phyloP scores from a whole-genome alignment of 1,140 invertebrate species.

The Drosophila sturtevanti region DNA sequence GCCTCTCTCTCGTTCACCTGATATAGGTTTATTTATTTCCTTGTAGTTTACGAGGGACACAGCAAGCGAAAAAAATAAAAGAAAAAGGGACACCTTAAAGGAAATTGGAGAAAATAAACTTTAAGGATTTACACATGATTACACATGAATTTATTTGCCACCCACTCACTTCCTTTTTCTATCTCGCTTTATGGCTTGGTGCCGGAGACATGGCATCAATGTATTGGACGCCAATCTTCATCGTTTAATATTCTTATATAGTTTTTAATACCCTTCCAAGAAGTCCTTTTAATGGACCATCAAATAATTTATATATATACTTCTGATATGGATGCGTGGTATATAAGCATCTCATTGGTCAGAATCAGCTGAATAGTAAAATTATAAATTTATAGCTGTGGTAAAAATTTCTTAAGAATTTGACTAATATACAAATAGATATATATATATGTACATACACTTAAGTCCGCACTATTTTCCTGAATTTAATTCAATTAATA shows the following conservation, averaged over 20 bases:
- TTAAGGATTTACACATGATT: conserved; percentile 32
- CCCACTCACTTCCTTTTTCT: neutral
- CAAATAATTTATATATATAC: too few relatives aligned
- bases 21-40: conserved; percentile 18
- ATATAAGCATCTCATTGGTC: too few relatives aligned
- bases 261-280: neutral
- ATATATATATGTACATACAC: neutral
- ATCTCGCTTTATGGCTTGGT: neutral
- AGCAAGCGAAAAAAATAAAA: neutral
- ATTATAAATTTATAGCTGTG: too few relatives aligned
- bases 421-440: too few relatives aligned
- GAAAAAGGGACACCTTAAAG: conserved; percentile 5
- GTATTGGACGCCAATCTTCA: neutral
- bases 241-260: neutral
- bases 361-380: too few relatives aligned
- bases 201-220: neutral
- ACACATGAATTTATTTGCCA: conserved; percentile 22
- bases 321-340: too few relatives aligned
- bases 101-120: conserved; percentile 24
- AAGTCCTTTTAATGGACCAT: too few relatives aligned
- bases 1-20: conserved; percentile 1
- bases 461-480: neutral
- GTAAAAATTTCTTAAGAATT: neutral
- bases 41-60: conserved; percentile 20
- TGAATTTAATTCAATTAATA: neutral